A percentile compares a stretch with the other conserved stretches of the same genome.
phyloP scores from a whole-genome alignment of 2,113 vertebrate species.

The Percina caprodes region DNA sequence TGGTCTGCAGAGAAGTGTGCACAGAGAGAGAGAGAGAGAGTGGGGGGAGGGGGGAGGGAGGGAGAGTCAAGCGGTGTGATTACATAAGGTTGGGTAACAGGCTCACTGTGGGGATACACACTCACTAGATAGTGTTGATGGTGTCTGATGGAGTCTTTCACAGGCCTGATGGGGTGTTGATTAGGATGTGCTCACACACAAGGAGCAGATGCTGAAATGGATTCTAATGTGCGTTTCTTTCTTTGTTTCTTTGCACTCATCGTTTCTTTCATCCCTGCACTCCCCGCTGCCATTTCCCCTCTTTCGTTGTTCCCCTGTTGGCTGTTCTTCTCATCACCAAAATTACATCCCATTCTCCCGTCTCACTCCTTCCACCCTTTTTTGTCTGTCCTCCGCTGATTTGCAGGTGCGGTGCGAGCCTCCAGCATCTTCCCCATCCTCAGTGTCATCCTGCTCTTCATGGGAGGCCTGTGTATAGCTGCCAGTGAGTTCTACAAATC shows the following conservation, averaged over 20 bases:
- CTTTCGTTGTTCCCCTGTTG: slow-evolving; percentile 26
- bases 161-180: slow-evolving; percentile 78
- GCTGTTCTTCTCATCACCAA: slow-evolving; percentile 19
- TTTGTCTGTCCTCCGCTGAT: slow-evolving; percentile 9
- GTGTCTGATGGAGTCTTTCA: slow-evolving; percentile 80
- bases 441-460: slow-evolving; percentile 99
- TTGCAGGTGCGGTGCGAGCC: slow-evolving; percentile 95
- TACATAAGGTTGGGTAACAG: slow-evolving; percentile 72
- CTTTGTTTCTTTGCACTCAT: slow-evolving; percentile 23
- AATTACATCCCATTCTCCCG: slow-evolving; percentile 19
- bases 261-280: not conserved
- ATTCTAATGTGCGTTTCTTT: slow-evolving; percentile 53
- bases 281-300: not conserved
- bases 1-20: slow-evolving; percentile 35
- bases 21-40: slow-evolving; percentile 20
- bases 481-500: slow-evolving; percentile 99
- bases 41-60: slow-evolving; percentile 21
- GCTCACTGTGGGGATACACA: slow-evolving; percentile 67
- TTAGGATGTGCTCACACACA: slow-evolving; percentile 69
- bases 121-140: slow-evolving; percentile 74
- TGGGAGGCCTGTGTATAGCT: slow-evolving; percentile 98
- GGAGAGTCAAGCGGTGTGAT: slow-evolving; percentile 56
- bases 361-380: too few species aligned
- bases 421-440: slow-evolving; percentile 99
- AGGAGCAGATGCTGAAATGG: slow-evolving; percentile 73